Conservation (phyloP, 2,888 invertebrate genomes). For the Crioceris asparagi region DNA sequence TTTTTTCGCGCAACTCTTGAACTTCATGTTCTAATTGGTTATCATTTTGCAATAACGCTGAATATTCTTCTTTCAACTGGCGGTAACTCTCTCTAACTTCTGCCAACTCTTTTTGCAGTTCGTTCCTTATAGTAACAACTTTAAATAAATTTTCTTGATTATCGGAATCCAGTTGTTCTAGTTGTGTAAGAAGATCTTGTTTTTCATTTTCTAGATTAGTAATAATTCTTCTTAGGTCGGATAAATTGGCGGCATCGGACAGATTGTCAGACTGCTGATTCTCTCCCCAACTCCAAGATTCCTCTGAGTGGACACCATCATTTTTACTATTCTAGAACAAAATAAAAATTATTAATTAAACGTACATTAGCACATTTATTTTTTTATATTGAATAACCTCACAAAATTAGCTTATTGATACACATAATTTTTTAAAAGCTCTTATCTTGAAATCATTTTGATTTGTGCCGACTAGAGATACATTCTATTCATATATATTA, state of each 20-base stretch:
- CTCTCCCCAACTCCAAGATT: conserved; percentile 13
- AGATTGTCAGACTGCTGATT: background rate
- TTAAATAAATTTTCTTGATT: conserved; percentile 34
- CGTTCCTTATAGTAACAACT: conserved; percentile 28
- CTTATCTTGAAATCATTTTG: no score
- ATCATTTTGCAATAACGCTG: conserved; percentile 31
- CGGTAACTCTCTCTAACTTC: background rate
- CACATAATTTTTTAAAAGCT: no score
- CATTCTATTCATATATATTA: no score
- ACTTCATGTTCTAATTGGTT: conserved; percentile 35
- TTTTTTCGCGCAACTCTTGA: conserved; percentile 33
- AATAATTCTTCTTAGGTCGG: conserved; percentile 26
- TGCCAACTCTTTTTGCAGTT: conserved; percentile 2
- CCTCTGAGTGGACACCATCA: conserved; percentile 9
- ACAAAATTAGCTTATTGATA: no score
- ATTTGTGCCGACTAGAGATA: no score
- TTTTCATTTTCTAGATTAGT: conserved; percentile 30
- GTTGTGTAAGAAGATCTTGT: conserved; percentile 11
- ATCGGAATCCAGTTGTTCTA: conserved; percentile 33
- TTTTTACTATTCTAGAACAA: conserved; percentile 16
- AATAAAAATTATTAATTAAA: conserved; percentile 7
- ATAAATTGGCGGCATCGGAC: background rate
- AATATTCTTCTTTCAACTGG: background rate
- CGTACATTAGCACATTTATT: background rate
- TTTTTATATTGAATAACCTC: background rate